These are phyloP conservation scores for Drosophila tani DNA, from an alignment of 1,140 invertebrate genomes.

Conservation along the genomic window DNA sequence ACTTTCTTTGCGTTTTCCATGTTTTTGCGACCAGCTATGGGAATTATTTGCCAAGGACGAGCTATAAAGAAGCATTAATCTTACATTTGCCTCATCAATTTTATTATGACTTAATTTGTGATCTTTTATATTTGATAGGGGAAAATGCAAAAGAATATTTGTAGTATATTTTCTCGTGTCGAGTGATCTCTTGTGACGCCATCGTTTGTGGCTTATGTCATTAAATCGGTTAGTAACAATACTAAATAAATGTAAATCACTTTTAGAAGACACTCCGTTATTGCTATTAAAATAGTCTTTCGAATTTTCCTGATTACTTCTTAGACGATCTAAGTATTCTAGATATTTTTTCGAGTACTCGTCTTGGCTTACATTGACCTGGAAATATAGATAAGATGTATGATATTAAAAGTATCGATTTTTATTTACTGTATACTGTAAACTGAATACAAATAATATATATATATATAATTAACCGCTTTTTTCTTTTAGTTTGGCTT, in stretches of 20 bases:
- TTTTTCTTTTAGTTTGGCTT: not conserved
- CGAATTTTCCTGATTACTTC: conserved; percentile 16
- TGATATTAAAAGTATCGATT: not conserved
- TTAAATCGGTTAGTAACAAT: conserved; percentile 58
- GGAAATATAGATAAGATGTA: conserved; percentile 35
- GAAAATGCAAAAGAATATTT: conserved; percentile 67
- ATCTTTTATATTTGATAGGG: conserved; percentile 40
- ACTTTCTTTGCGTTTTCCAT: conserved; percentile 7
- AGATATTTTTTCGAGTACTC: conserved; percentile 81
- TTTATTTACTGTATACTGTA: no score
- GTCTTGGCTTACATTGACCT: conserved; percentile 80
- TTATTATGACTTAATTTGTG: conserved; percentile 46
- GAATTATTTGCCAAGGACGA: conserved; percentile 47
- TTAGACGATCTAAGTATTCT: conserved; percentile 69
- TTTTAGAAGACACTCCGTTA: not conserved
- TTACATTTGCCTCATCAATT: conserved; percentile 78
- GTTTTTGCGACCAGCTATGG: not conserved
- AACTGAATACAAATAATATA: no score
- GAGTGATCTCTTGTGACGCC: conserved; percentile 25
- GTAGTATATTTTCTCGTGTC: conserved; percentile 41
- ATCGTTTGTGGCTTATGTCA: conserved; percentile 35
- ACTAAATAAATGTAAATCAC: conserved; percentile 56
- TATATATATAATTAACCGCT: not conserved
- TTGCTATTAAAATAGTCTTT: conserved; percentile 1
- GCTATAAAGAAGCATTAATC: conserved; percentile 75